Conservation (phyloP, 1,140 invertebrate species). For the Polypedilum vanderplanki region DNA sequence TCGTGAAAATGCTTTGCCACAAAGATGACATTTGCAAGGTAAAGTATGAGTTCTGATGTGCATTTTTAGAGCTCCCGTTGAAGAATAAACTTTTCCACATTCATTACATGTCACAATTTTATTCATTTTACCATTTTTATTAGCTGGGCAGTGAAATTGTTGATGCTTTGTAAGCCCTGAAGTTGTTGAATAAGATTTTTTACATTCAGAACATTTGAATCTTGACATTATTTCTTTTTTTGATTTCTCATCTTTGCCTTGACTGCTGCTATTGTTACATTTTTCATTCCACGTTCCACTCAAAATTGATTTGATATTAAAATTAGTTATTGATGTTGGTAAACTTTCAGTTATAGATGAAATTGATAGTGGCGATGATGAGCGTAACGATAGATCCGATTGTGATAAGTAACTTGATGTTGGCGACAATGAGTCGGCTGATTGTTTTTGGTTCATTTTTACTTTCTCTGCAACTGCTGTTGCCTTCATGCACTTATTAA, state of each 20-base stretch:
- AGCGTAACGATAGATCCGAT: slow-evolving; percentile 45
- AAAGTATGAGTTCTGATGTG: slow-evolving; percentile 97
- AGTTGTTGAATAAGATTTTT: slow-evolving; percentile 92
- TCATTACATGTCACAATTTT: slow-evolving; percentile 94
- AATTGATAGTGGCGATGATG: slow-evolving; percentile 50
- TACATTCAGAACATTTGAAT: slow-evolving; percentile 85
- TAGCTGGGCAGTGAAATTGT: slow-evolving; percentile 88
- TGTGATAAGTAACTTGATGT: slow-evolving; percentile 36
- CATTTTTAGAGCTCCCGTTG: slow-evolving; percentile 95
- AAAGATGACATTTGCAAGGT: slow-evolving; percentile 93
- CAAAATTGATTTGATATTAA: slow-evolving; percentile 38
- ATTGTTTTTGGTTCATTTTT: background rate
- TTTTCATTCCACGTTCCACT: too few species aligned
- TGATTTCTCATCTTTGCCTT: slow-evolving; percentile 42
- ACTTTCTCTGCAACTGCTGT: too few species aligned
- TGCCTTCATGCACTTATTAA: background rate
- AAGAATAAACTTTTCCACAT: slow-evolving; percentile 93
- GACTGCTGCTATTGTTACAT: slow-evolving; percentile 35
- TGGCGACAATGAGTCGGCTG: slow-evolving; percentile 24
- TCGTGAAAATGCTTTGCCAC: slow-evolving; percentile 94
- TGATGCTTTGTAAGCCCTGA: slow-evolving; percentile 94
- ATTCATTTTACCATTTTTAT: slow-evolving; percentile 72
- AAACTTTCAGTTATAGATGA: slow-evolving; percentile 31
- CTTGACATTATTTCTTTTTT: slow-evolving; percentile 44
- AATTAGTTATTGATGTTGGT: slow-evolving; percentile 38